Evolutionary conservation across 1,140 invertebrate genomes (phyloP).

Genomic region (Monomorium pharaonis): DNA sequence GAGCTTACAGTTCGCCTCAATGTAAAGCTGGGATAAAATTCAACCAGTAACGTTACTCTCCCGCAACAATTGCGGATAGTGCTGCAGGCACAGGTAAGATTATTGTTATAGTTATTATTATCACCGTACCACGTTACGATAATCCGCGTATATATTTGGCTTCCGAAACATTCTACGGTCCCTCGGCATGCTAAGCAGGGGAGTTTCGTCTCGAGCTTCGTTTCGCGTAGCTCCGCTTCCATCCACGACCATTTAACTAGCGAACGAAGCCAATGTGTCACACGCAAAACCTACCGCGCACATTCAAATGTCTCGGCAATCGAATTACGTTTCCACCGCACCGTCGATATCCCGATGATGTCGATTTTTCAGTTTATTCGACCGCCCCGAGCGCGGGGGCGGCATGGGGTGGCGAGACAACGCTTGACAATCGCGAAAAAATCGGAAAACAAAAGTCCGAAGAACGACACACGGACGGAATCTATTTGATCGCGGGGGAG

Average conservation of each 20-base stretch:
- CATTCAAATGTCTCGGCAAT: slow-evolving; percentile 2
- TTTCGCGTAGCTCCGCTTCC: background rate
- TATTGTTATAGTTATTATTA: slow-evolving; percentile 56
- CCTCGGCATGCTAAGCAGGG: slow-evolving; percentile 25
- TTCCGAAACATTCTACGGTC: background rate
- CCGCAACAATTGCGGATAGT: slow-evolving; percentile 38
- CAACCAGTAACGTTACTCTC: slow-evolving; percentile 23
- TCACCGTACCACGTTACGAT: slow-evolving; percentile 42
- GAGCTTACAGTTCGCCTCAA: slow-evolving; percentile 15
- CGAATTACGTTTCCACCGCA: background rate
- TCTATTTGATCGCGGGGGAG: slow-evolving; percentile 55
- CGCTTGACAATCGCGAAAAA: slow-evolving; percentile 37
- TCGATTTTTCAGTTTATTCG: slow-evolving; percentile 14
- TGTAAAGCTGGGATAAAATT: slow-evolving; percentile 45
- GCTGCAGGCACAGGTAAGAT: slow-evolving; percentile 17
- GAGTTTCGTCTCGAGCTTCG: slow-evolving; percentile 1
- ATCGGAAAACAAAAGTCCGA: slow-evolving; percentile 37
- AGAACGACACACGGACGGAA: slow-evolving; percentile 35
- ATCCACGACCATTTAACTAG: background rate
- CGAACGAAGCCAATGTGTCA: background rate
- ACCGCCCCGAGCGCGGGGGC: background rate
- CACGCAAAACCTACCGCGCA: background rate
- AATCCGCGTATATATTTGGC: slow-evolving; percentile 37
- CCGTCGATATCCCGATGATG: slow-evolving; percentile 2
- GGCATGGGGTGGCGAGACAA: slow-evolving; percentile 4